Conservation (phyloP, 2,113 vertebrate genomes). For the Eolophus roseicapilla region DNA sequence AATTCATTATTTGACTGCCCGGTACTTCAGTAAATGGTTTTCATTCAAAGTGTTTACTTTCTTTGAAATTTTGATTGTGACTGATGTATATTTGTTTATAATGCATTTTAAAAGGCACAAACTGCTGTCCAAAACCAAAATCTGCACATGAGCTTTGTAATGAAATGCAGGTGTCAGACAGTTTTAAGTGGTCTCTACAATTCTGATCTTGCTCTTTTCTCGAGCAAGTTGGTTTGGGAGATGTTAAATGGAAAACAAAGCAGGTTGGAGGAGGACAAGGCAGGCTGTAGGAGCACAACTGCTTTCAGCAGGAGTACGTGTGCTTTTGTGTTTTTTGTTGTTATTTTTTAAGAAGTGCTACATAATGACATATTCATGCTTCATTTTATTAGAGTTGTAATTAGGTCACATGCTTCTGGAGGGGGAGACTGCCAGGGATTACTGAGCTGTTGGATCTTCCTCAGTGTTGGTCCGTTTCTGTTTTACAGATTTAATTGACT, state of each 20-base stretch:
- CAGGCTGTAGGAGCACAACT: background rate
- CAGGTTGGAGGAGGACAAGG: background rate
- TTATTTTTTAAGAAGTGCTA: background rate
- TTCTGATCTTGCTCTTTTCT: background rate
- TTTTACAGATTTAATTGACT: constrained; percentile 28
- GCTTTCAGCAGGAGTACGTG: background rate
- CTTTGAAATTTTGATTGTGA: background rate
- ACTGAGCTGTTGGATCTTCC: constrained; percentile 18
- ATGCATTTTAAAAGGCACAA: background rate
- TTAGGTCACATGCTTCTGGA: constrained; percentile 5
- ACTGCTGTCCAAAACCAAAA: background rate
- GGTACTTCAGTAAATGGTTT: background rate
- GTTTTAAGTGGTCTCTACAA: background rate
- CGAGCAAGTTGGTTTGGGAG: background rate
- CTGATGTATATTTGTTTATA: background rate
- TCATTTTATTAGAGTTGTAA: constrained; percentile 1
- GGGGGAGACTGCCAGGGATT: background rate
- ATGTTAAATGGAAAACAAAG: background rate
- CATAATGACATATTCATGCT: background rate
- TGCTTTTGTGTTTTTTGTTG: rapidly evolving
- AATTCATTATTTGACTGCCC: background rate
- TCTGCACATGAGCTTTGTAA: background rate
- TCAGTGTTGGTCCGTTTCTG: constrained; percentile 16
- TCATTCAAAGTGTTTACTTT: background rate
- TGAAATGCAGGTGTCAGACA: background rate